Evolutionary conservation across 2,113 vertebrate genomes (phyloP), one percentile per base, ranked within the genome.

Genomic region (Xerus inauris): DNA sequence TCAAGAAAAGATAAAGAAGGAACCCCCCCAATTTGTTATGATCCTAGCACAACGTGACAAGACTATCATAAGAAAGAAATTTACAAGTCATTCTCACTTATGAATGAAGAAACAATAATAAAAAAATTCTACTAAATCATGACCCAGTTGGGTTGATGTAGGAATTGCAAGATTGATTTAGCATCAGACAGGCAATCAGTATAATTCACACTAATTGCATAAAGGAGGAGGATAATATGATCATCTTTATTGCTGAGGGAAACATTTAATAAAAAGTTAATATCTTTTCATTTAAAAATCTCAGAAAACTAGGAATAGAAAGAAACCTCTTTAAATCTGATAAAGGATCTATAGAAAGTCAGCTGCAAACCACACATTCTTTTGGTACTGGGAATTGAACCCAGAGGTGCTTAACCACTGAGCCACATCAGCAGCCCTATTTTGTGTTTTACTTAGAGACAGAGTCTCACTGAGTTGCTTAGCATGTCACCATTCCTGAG

Each of bases 251-350:
- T n/a, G 32, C 1, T 81, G 45, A 45, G 38, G 24, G 4, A 77
- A 8, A 62, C 51, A 65, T 76, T 82, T 93, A 54, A 77, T 57
- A 87, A 80, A 83, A 82, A 94, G 73, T 91, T 95, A 71, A 47
- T 91, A 71, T 67, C 32, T 40, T 49, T 51, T 75, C 49, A 86
- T 95, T 89, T 77, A 47, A 47, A 87, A 93, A 87, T 4, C 5
- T 89, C 59, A 54, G 38, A 51, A 76, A 80, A 91, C 32, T 79
- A 64, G 30, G 38, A 93, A 32, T 93, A 85, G 38, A 93, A 79
- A 90, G 45, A 89, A 84, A 64, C 22, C 49, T 79, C 64, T 73
- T 87, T 64, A 83, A 87, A 45, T 83, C 30, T 91, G 47, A 82
- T 90, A 71, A 82, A 71, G n/a, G 28, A 69, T 59, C 47, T 69